These are phyloP conservation scores for Schizothorax lantsangensis DNA, from an alignment of 2,797 vertebrate species.

Conservation along the genomic window DNA sequence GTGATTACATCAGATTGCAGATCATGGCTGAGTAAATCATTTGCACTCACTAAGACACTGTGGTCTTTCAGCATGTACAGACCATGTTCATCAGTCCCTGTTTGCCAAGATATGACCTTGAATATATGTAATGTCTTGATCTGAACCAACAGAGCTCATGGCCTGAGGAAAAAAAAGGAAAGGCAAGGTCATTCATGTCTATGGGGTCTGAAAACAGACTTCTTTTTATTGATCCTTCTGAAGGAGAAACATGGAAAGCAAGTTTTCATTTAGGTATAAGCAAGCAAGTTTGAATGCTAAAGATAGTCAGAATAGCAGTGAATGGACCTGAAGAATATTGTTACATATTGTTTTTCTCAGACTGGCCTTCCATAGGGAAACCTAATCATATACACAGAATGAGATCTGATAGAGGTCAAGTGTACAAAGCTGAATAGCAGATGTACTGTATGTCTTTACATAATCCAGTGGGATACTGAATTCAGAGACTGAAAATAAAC, in stretches of 20 bases:
- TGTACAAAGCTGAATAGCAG: not conserved
- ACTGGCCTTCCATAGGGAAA: not conserved
- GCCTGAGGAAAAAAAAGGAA: not conserved
- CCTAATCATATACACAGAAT: not conserved
- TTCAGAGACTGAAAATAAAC: not conserved
- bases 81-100: not conserved
- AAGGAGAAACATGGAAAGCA: not conserved
- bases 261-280: not conserved
- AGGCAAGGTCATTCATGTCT: slow-evolving; percentile 7
- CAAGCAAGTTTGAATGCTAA: not conserved
- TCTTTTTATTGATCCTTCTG: not conserved
- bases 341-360: not conserved
- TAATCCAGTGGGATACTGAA: not conserved
- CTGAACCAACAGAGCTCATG: not conserved
- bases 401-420: not conserved
- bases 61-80: not conserved
- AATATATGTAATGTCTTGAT: slow-evolving; percentile 3
- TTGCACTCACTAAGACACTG: not conserved
- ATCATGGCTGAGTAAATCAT: not conserved
- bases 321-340: not conserved
- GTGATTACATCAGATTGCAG: not conserved
- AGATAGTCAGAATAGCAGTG: not conserved
- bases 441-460: not conserved
- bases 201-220: not conserved
- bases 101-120: not conserved